A percentile compares a stretch with the other conserved stretches of the same genome.
These are phyloP conservation scores for Gadopsis bispinosus DNA, from an alignment of 2,797 vertebrate genomes.

Conservation along the genomic window DNA sequence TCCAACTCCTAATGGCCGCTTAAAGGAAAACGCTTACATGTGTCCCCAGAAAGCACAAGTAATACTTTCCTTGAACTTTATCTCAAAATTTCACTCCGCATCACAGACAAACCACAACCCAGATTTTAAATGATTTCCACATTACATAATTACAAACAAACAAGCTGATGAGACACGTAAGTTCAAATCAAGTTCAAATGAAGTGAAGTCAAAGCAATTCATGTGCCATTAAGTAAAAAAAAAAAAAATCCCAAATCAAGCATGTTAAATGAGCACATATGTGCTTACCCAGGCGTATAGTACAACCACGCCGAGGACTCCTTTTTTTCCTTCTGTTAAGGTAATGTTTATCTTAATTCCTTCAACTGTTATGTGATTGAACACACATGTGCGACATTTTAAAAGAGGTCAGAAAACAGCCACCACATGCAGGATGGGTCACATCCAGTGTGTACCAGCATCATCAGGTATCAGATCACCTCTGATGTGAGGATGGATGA, in stretches of 20 bases:
- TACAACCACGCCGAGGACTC: slow-evolving; percentile 27
- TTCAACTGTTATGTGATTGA: slow-evolving; percentile 56
- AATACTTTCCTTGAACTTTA: slow-evolving; percentile 39
- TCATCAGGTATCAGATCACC: slow-evolving; percentile 64
- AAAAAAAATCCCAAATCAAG: slow-evolving; percentile 56
- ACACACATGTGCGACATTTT: slow-evolving; percentile 75
- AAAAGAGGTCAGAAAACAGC: slow-evolving; percentile 77
- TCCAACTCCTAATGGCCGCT: slow-evolving; percentile 37
- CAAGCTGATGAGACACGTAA: slow-evolving; percentile 41
- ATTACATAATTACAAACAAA: slow-evolving; percentile 47
- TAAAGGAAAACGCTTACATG: slow-evolving; percentile 45
- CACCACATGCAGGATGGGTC: slow-evolving; percentile 56
- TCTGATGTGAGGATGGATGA: slow-evolving; percentile 11
- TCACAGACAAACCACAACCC: slow-evolving; percentile 27
- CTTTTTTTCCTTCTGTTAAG: slow-evolving; percentile 46
- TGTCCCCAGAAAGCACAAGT: slow-evolving; percentile 41
- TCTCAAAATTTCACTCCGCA: slow-evolving; percentile 36
- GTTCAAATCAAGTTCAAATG: slow-evolving; percentile 46
- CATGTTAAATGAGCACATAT: slow-evolving; percentile 45
- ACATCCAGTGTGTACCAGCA: slow-evolving; percentile 28
- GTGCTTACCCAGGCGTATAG: slow-evolving; percentile 44
- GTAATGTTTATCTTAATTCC: slow-evolving; percentile 54
- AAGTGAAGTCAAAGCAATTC: slow-evolving; percentile 43
- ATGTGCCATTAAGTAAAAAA: slow-evolving; percentile 33
- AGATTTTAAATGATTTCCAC: slow-evolving; percentile 47